Conservation (phyloP, 2,113 vertebrate species). For the Oriolus oriolus region DNA sequence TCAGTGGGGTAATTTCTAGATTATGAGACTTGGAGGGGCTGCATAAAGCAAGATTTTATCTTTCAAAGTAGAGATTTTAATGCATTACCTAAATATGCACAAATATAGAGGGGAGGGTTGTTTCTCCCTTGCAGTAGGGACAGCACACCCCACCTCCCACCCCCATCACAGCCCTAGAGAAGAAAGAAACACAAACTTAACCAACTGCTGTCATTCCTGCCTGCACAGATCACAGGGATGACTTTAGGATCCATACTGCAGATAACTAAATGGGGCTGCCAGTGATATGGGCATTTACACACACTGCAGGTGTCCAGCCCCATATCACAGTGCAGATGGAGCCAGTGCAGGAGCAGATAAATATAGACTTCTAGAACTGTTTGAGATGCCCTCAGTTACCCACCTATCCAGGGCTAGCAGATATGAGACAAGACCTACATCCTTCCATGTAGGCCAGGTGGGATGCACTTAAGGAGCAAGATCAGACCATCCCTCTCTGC, state of each 20-base stretch:
- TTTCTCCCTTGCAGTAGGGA: neutral
- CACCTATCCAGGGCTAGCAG: neutral
- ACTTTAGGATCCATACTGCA: neutral
- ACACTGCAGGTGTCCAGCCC: rapidly evolving
- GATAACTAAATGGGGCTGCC: neutral
- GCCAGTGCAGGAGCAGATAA: neutral
- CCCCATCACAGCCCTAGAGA: neutral
- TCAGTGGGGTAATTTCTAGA: neutral
- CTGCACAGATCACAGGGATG: neutral
- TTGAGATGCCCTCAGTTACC: neutral
- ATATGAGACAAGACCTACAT: neutral
- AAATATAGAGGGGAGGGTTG: neutral
- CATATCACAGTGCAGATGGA: neutral
- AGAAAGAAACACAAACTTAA: neutral
- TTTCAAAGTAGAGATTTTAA: neutral
- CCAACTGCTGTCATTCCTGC: neutral
- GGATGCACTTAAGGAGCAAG: neutral
- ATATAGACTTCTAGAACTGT: neutral
- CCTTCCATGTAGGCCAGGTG: neutral
- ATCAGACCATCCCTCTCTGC: neutral
- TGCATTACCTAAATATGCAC: neutral
- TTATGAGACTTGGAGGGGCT: neutral
- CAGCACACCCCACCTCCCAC: neutral
- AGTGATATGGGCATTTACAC: rapidly evolving
- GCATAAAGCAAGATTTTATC: neutral